phyloP scores from a whole-genome alignment of 2,888 invertebrate species.

The Sericinus montela region DNA sequence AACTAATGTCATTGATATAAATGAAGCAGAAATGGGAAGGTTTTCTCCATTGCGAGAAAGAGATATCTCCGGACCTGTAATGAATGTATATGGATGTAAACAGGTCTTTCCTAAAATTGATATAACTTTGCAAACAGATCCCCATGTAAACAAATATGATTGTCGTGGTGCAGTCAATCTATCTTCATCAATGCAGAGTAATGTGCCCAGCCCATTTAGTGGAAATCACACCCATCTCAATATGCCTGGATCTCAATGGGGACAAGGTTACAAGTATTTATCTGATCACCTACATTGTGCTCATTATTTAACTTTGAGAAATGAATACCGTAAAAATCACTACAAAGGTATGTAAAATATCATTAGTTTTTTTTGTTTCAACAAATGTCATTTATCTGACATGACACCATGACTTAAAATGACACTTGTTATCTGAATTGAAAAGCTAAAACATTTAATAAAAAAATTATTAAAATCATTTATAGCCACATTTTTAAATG shows the following conservation, averaged over 20 bases:
- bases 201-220: constrained; percentile 84
- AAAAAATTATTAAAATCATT: too few relatives aligned
- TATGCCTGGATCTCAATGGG: constrained; percentile 87
- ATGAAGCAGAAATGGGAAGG: constrained; percentile 80
- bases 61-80: constrained; percentile 81
- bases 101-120: constrained; percentile 45
- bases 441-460: too few relatives aligned
- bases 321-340: constrained; percentile 56
- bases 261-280: constrained; percentile 83
- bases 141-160: constrained; percentile 83
- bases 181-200: constrained; percentile 86
- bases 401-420: too few relatives aligned
- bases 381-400: too few relatives aligned
- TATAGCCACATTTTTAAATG: too few relatives aligned
- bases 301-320: constrained; percentile 80
- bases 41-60: constrained; percentile 82
- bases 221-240: constrained; percentile 82
- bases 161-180: constrained; percentile 83
- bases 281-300: constrained; percentile 83
- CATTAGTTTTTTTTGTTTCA: not conserved
- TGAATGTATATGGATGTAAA: constrained; percentile 65
- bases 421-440: too few relatives aligned
- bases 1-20: constrained; percentile 81
- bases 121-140: constrained; percentile 65
- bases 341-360: constrained; percentile 48